These are phyloP conservation scores for Rachycentron canadum DNA, from an alignment of 2,797 vertebrate species.

Conservation along the genomic window DNA sequence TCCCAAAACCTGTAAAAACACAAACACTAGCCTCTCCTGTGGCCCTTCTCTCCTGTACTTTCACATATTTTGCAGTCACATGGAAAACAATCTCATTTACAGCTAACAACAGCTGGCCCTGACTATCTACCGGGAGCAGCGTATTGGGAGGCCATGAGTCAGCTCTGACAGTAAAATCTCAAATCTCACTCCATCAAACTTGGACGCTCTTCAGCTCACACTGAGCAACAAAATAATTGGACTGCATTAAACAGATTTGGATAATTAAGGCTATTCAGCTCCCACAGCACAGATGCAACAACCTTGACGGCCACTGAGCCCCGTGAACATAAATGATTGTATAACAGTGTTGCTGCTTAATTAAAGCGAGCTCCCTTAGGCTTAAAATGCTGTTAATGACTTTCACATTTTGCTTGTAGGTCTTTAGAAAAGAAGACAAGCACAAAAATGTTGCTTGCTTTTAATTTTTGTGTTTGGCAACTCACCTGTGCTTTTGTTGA, in stretches of 20 bases:
- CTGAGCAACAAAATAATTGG: conserved; percentile 56
- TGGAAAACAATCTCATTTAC: conserved; percentile 50
- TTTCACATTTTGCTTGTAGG: conserved; percentile 9
- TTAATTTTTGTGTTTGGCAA: conserved; percentile 6
- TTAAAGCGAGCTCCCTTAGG: conserved; percentile 37
- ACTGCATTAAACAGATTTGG: conserved; percentile 48
- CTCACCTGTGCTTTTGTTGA: not conserved
- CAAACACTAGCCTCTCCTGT: not conserved
- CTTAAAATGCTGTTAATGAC: conserved; percentile 28
- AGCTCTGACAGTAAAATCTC: conserved; percentile 50
- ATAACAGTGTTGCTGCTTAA: conserved; percentile 27
- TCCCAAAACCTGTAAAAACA: not conserved
- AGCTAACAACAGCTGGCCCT: conserved; percentile 42
- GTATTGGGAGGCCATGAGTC: conserved; percentile 58
- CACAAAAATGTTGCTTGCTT: conserved; percentile 12
- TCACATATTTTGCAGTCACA: conserved; percentile 16
- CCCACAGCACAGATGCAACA: conserved; percentile 17
- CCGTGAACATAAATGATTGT: conserved; percentile 32
- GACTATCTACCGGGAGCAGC: conserved; percentile 24
- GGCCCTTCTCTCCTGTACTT: conserved; percentile 1
- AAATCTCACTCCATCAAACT: conserved; percentile 38
- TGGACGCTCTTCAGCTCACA: conserved; percentile 38
- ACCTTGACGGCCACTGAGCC: conserved; percentile 33
- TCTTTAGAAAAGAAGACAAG: conserved; percentile 12
- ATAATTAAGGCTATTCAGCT: conserved; percentile 36